These are phyloP conservation scores for Sitophilus oryzae DNA, from an alignment of 1,140 invertebrate species.

Conservation along the genomic window DNA sequence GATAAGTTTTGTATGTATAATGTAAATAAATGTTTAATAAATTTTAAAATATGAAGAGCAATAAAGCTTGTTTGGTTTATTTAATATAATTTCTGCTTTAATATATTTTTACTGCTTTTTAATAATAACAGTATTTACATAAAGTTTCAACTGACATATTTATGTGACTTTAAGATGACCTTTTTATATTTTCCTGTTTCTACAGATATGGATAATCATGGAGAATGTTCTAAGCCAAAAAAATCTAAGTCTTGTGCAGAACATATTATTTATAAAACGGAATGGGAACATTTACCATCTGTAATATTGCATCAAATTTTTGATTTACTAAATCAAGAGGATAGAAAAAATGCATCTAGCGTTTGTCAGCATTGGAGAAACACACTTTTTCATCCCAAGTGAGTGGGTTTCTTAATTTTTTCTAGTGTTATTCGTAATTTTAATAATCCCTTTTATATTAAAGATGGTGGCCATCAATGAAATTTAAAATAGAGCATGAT, in stretches of 20 bases:
- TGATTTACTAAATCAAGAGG: conserved; percentile 32
- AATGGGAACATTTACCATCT: conserved; percentile 38
- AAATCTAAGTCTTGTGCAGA: conserved; percentile 28
- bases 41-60: too few relatives aligned
- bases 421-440: background rate
- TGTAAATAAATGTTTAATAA: too few relatives aligned
- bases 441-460: conserved; percentile 21
- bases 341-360: conserved; percentile 40
- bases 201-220: conserved; percentile 31
- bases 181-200: conserved; percentile 1
- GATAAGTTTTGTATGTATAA: too few relatives aligned
- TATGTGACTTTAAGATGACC: background rate
- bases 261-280: conserved; percentile 5
- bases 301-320: conserved; percentile 40
- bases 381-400: conserved; percentile 40
- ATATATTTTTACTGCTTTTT: too few relatives aligned
- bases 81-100: too few relatives aligned
- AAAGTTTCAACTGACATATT: too few relatives aligned
- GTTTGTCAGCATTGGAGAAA: conserved; percentile 41
- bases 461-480: conserved; percentile 36
- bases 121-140: too few relatives aligned
- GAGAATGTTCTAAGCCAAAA: conserved; percentile 31
- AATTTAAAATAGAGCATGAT: conserved; percentile 32
- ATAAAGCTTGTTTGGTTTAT: too few relatives aligned
- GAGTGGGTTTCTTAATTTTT: conserved; percentile 18